Evolutionary conservation across 2,888 invertebrate species (phyloP).

Genomic region (Elmis aenea): DNA sequence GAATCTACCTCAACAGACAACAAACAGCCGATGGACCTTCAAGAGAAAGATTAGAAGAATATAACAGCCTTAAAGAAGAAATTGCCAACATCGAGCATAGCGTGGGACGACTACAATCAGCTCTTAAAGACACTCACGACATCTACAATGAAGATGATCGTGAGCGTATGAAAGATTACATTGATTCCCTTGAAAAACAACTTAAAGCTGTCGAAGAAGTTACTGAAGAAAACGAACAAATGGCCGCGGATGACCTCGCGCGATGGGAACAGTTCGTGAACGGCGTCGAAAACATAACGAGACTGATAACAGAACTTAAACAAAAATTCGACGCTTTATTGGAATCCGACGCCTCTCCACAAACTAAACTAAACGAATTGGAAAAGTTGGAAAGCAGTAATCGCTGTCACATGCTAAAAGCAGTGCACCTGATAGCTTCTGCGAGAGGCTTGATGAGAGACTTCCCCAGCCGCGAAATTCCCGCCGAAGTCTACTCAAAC

Average conservation of each 20-base stretch:
- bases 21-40: conserved; percentile 55
- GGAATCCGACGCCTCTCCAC: conserved; percentile 60
- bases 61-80: conserved; percentile 62
- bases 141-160: conserved; percentile 47
- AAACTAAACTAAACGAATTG: conserved; percentile 62
- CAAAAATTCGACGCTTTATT: conserved; percentile 53
- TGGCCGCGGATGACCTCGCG: conserved; percentile 56
- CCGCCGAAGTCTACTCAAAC: conserved; percentile 59
- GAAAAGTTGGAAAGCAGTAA: conserved; percentile 67
- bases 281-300: conserved; percentile 56
- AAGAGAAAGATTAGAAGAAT: conserved; percentile 55
- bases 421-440: conserved; percentile 57
- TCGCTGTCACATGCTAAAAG: conserved; percentile 55
- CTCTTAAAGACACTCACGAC: conserved; percentile 50
- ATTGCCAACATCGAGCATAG: conserved; percentile 62
- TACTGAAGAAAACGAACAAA: conserved; percentile 55
- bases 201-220: conserved; percentile 65
- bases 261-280: conserved; percentile 69
- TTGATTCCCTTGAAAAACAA: conserved; percentile 60
- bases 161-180: conserved; percentile 52
- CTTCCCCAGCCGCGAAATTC: conserved; percentile 66
- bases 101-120: conserved; percentile 58
- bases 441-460: conserved; percentile 61
- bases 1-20: conserved; percentile 60
- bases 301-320: conserved; percentile 50